phyloP scores from a whole-genome alignment of 2,888 invertebrate genomes.

The Shargacucullia verbasci region DNA sequence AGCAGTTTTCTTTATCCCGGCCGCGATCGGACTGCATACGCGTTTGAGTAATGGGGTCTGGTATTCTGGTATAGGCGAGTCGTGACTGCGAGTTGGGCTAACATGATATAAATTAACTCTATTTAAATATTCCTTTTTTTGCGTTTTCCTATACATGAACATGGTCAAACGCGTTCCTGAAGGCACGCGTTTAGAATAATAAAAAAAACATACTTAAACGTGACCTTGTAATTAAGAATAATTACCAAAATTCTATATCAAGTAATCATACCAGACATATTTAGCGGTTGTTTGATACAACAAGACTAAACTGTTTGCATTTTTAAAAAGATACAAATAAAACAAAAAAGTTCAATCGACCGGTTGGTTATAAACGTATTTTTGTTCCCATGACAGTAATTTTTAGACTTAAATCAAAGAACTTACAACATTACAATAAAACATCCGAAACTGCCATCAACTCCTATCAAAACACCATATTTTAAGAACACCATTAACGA shows the following conservation, averaged over 20 bases:
- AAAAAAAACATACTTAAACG: no score
- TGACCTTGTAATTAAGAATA: constrained; percentile 43
- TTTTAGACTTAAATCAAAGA: constrained; percentile 14
- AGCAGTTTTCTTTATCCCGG: constrained; percentile 50
- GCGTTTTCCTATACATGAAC: constrained; percentile 34
- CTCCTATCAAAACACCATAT: constrained; percentile 49
- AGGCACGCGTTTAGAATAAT: no score
- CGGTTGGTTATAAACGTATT: not conserved
- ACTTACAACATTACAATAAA: constrained; percentile 23
- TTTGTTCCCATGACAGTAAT: constrained; percentile 4
- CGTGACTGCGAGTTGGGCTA: constrained; percentile 73
- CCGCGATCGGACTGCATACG: constrained; percentile 51
- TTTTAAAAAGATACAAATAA: constrained; percentile 3
- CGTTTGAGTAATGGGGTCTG: constrained; percentile 73
- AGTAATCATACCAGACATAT: constrained; percentile 2
- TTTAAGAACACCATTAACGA: constrained; percentile 51
- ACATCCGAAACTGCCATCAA: constrained; percentile 30
- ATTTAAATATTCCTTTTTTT: constrained; percentile 48
- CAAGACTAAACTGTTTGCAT: constrained; percentile 9
- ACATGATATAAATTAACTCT: constrained; percentile 65
- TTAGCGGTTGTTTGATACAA: not conserved
- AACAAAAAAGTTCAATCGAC: not conserved
- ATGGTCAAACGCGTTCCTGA: no score
- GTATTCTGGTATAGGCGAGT: constrained; percentile 63
- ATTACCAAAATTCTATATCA: constrained; percentile 34